Evolutionary conservation across 1,140 invertebrate genomes (phyloP).

Genomic region (Bombus haemorrhoidalis): DNA sequence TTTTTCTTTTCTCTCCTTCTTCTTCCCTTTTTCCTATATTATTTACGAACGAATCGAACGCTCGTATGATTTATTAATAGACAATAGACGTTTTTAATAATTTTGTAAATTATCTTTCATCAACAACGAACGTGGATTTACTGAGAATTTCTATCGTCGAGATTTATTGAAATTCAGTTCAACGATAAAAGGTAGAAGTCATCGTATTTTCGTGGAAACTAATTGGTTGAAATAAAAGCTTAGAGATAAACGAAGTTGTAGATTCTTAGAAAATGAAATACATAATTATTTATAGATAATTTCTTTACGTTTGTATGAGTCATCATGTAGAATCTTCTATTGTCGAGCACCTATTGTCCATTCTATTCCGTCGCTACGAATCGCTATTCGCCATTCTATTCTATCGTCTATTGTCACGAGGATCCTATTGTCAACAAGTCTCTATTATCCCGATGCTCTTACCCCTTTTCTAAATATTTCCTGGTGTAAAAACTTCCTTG

Average conservation of each 20-base stretch:
- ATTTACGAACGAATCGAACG: no score
- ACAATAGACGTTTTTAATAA: no score
- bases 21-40: no score
- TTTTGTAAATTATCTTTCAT: no score
- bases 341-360: neutral
- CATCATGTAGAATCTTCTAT: neutral
- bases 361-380: neutral
- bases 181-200: no score
- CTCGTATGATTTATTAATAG: no score
- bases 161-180: neutral
- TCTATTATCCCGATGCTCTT: constrained; percentile 6
- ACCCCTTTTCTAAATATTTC: constrained; percentile 8
- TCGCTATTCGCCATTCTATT: neutral
- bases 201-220: neutral
- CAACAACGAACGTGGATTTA: neutral
- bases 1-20: no score
- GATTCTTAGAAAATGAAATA: neutral
- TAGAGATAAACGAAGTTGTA: neutral
- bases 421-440: constrained; percentile 31
- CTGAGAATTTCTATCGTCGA: neutral
- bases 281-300: neutral
- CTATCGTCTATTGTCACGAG: constrained; percentile 5
- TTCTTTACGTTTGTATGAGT: neutral
- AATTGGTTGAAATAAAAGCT: neutral
- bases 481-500: neutral